A percentile compares a stretch with the other conserved stretches of the same genome.
These are phyloP conservation scores for Temnothorax nylanderi DNA, from an alignment of 1,140 invertebrate genomes.

Conservation along the genomic window DNA sequence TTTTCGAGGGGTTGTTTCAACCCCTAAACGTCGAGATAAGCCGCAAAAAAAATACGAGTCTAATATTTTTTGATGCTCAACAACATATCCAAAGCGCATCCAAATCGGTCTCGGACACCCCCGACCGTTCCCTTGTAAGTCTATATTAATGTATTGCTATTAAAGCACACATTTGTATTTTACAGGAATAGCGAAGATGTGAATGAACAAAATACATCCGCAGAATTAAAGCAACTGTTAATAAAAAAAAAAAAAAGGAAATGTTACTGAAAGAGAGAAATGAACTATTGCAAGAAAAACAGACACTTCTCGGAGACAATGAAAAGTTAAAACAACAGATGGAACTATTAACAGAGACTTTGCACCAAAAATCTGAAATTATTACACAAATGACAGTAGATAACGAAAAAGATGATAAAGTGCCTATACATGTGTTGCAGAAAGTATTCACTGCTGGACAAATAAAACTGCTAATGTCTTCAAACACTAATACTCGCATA, in stretches of 20 bases:
- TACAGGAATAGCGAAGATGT: not conserved
- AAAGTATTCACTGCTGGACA: conserved; percentile 1
- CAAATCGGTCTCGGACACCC: too few species aligned
- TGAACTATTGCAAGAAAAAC: not conserved
- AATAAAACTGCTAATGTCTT: not conserved
- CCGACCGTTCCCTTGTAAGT: too few species aligned
- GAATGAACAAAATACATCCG: not conserved
- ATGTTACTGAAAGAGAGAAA: not conserved
- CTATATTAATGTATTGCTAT: not conserved
- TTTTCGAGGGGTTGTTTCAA: too few species aligned
- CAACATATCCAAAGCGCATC: too few species aligned
- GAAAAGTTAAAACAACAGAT: not conserved
- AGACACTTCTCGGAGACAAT: not conserved
- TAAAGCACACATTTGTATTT: not conserved
- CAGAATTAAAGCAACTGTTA: not conserved
- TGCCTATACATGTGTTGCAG: not conserved
- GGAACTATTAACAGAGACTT: not conserved
- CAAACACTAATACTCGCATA: not conserved
- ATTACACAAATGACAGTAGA: not conserved
- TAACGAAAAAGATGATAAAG: not conserved
- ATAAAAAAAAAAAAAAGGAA: not conserved
- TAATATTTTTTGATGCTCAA: too few species aligned
- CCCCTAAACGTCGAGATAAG: too few species aligned
- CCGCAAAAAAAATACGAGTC: too few species aligned
- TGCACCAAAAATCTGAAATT: not conserved